These are phyloP conservation scores for Hylaeus anthracinus DNA, from an alignment of 1,140 invertebrate genomes.

Conservation along the genomic window DNA sequence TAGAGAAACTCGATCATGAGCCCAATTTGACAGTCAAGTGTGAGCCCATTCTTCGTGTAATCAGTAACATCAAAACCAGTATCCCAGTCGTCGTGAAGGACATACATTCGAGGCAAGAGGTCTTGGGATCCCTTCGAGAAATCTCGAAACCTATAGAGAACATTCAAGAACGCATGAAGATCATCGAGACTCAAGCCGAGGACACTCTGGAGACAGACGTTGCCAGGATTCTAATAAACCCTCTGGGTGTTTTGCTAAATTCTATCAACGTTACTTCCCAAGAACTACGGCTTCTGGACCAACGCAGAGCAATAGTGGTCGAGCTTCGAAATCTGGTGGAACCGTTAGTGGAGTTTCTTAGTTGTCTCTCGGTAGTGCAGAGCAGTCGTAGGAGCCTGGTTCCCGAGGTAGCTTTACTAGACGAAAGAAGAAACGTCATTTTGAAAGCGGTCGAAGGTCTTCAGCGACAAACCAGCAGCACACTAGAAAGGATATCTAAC, in stretches of 20 bases:
- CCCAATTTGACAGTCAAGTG: slow-evolving; percentile 24
- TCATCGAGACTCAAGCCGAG: slow-evolving; percentile 54
- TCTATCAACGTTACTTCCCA: slow-evolving; percentile 28
- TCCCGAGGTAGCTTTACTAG: slow-evolving; percentile 59
- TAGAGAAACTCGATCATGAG: slow-evolving; percentile 31
- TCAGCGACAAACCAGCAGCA: slow-evolving; percentile 26
- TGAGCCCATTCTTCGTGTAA: slow-evolving; percentile 45
- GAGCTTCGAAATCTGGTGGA: slow-evolving; percentile 63
- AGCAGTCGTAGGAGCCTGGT: slow-evolving; percentile 64
- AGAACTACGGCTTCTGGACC: slow-evolving; percentile 34
- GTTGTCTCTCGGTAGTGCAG: slow-evolving; percentile 66
- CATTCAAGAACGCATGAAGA: slow-evolving; percentile 64
- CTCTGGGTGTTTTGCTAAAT: slow-evolving; percentile 52
- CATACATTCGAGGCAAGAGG: slow-evolving; percentile 60
- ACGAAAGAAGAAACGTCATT: slow-evolving; percentile 69
- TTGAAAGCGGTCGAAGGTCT: slow-evolving; percentile 65
- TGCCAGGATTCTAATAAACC: slow-evolving; percentile 59
- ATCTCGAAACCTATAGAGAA: slow-evolving; percentile 65
- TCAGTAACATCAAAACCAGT: slow-evolving; percentile 61
- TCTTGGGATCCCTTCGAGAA: slow-evolving; percentile 62
- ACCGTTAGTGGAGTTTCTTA: slow-evolving; percentile 70
- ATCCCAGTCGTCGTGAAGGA: slow-evolving; percentile 63
- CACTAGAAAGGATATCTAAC: slow-evolving; percentile 36
- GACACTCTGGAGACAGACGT: slow-evolving; percentile 69
- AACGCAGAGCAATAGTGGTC: slow-evolving; percentile 43